Evolutionary conservation across 2,113 vertebrate species (phyloP).

Genomic region (Centropristis striata): DNA sequence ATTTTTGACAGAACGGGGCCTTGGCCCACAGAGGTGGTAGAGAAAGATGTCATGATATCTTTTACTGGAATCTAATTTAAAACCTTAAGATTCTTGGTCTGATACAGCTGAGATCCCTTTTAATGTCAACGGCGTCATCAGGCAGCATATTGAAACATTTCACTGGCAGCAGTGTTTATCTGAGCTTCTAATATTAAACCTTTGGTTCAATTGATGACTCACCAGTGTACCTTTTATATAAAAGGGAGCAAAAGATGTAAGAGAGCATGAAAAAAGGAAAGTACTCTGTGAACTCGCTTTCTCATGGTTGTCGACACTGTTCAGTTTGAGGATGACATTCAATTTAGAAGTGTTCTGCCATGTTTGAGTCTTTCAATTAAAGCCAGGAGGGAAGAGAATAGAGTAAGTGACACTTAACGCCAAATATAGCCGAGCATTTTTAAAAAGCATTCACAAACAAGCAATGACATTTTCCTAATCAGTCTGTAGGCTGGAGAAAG

Average conservation of each 20-base stretch:
- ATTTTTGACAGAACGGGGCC: conserved; percentile 59
- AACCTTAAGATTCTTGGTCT: conserved; percentile 1
- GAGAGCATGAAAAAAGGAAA: not conserved
- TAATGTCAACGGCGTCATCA: conserved; percentile 7
- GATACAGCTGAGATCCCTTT: conserved; percentile 14
- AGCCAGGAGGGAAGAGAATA: not conserved
- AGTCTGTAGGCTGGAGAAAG: not conserved
- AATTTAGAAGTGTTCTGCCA: not conserved
- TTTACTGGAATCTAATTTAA: conserved; percentile 22
- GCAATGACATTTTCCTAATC: not conserved
- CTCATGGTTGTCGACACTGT: not conserved
- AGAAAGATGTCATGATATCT: conserved; percentile 14
- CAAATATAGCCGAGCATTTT: conserved; percentile 3
- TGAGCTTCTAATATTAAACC: conserved; percentile 29
- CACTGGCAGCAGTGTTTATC: conserved; percentile 6
- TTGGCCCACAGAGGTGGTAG: conserved; percentile 14
- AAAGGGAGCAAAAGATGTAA: conserved; percentile 2
- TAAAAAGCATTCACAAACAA: conserved; percentile 28
- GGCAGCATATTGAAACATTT: conserved; percentile 26
- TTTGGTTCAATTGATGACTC: conserved; percentile 35
- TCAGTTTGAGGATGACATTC: conserved; percentile 12
- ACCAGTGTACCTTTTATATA: conserved; percentile 10
- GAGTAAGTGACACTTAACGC: conserved; percentile 11
- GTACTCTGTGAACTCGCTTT: conserved; percentile 5
- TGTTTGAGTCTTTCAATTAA: conserved; percentile 33